phyloP scores from a whole-genome alignment of 1,140 invertebrate genomes.

The Caenorhabditis remanei region DNA sequence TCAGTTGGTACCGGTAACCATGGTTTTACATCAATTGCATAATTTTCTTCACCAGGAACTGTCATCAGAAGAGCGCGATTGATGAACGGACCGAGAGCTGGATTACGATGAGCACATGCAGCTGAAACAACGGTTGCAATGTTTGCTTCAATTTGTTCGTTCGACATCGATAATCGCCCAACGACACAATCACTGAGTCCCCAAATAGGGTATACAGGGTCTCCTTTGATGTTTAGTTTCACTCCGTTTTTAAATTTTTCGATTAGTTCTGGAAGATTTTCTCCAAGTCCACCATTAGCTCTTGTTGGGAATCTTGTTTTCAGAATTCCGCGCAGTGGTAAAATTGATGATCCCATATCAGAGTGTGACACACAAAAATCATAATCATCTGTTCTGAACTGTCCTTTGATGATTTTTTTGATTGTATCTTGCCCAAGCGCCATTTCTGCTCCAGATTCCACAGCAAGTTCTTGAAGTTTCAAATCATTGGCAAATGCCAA shows the following conservation, averaged over 20 bases:
- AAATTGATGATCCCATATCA: constrained; percentile 71
- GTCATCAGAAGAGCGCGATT: constrained; percentile 74
- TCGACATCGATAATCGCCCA: constrained; percentile 73
- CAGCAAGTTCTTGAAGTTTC: constrained; percentile 68
- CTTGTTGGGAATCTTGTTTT: constrained; percentile 74
- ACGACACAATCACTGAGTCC: constrained; percentile 73
- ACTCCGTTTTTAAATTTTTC: constrained; percentile 74
- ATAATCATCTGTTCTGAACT: constrained; percentile 75
- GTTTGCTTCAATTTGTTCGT: constrained; percentile 74
- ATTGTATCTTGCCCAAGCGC: constrained; percentile 75
- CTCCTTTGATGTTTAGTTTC: constrained; percentile 73
- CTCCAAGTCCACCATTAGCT: constrained; percentile 74
- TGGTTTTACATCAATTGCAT: constrained; percentile 70
- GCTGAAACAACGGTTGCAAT: constrained; percentile 70
- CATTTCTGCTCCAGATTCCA: constrained; percentile 74
- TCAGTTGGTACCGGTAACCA: constrained; percentile 72
- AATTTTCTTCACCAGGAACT: constrained; percentile 69
- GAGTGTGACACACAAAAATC: constrained; percentile 77
- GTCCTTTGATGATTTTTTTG: constrained; percentile 77
- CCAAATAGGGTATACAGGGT: constrained; percentile 74
- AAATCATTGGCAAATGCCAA: constrained; percentile 73
- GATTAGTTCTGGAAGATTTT: constrained; percentile 70
- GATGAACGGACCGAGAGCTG: constrained; percentile 75
- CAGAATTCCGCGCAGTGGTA: constrained; percentile 74
- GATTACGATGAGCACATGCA: constrained; percentile 72